Base-by-base conservation (phyloP, 2,797 vertebrate species). In the Spinus olivaceus region DNA sequence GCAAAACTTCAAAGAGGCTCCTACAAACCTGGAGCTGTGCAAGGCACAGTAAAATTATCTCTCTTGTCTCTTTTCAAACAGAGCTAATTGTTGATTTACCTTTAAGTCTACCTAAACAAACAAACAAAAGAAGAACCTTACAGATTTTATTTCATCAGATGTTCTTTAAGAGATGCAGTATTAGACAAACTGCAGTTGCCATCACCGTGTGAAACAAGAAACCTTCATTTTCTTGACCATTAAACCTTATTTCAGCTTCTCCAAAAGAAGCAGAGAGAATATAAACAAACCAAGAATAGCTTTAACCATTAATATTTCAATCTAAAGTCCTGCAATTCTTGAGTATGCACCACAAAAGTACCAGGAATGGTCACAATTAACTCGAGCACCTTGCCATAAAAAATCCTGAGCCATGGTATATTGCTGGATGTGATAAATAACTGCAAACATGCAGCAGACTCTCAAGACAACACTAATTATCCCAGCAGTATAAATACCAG, bases 1-100 rank as follows among this genome's bases (percentile, higher is more conserved):
- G 76, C 91, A 88, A 60, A 88, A 94, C 95, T 94, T 96, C 91
- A 91, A 94, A 96, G 94, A 81, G 70, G 51, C 77, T 95, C 65
- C 77, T 65, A 4, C 81, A 88, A 82, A 95, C 76, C 72, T 71
- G 76, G 59, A 97, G 85, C 91, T 70, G 66, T 70, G 44, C 80
- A 89, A 96, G 59, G 76, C 87, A 89, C 25, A 92, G 81, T 66
- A 84, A 90, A 94, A 95, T 78, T 85, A 90, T 63, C 91, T 94
- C 85, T 44, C 77, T 81, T 51, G 79, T 91, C 80, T 92, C 93
- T 91, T 93, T 93, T 94, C 94, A 93, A 93, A 86, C 72, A 81
- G 33, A 79, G 65, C 76, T 95, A 93, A 94, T 73, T 94, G 87
- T 44, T 92, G 50, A 84, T 93, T 94, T 95, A 88, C 66, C 70